Conservation (phyloP, 1,140 invertebrate genomes). For the Latrodectus geometricus region DNA sequence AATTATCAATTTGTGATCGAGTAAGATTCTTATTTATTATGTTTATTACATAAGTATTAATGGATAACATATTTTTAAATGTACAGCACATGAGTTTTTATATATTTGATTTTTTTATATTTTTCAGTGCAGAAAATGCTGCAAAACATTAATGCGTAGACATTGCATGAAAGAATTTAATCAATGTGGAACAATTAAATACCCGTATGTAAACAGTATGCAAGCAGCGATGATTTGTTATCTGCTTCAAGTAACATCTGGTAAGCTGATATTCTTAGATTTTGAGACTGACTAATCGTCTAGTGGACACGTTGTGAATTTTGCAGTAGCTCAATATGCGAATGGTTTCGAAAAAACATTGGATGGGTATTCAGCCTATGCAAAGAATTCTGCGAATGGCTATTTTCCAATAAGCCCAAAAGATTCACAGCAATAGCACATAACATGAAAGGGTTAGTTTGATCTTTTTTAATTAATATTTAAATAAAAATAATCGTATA, state of each 20-base stretch:
- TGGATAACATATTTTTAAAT: too few species aligned
- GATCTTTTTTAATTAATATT: background rate
- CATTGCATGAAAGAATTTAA: background rate
- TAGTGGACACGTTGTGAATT: slow-evolving; percentile 5
- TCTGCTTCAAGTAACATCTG: background rate
- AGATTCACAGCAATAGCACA: slow-evolving; percentile 26
- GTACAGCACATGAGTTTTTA: too few species aligned
- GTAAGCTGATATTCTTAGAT: slow-evolving; percentile 9
- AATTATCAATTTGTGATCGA: too few species aligned
- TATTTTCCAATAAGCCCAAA: slow-evolving; percentile 4
- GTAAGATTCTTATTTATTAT: too few species aligned
- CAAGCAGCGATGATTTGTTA: background rate
- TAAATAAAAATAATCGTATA: too few species aligned
- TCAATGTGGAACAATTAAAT: background rate
- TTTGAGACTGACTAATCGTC: slow-evolving; percentile 1
- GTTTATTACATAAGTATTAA: too few species aligned
- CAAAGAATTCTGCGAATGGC: background rate
- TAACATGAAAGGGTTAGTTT: slow-evolving; percentile 4
- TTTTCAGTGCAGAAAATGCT: too few species aligned
- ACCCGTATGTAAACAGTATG: background rate
- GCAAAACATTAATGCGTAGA: too few species aligned
- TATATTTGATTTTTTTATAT: too few species aligned
- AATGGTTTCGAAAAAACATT: background rate
- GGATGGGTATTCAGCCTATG: background rate
- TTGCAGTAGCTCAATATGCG: background rate